A percentile compares a stretch with the other conserved stretches of the same genome.
Conservation (phyloP, 2,888 invertebrate species). For the Thera britannica region DNA sequence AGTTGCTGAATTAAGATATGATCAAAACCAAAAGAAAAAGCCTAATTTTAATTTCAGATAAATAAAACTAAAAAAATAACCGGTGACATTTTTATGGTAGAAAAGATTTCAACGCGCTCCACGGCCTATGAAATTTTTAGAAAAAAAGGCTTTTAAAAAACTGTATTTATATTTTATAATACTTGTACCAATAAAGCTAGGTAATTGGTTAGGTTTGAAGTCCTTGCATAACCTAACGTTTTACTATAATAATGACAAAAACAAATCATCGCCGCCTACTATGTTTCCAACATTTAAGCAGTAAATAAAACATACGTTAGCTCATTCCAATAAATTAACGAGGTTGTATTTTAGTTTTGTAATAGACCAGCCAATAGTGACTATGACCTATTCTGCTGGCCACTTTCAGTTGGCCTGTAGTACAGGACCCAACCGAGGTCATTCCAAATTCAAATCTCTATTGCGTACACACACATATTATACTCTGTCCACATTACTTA, state of each 20-base stretch:
- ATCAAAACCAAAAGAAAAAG: not conserved
- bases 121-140: conserved; percentile 5
- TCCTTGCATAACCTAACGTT: not conserved
- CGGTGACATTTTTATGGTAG: conserved; percentile 16
- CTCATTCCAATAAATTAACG: conserved; percentile 11
- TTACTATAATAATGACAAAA: not conserved
- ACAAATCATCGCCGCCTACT: conserved; percentile 11
- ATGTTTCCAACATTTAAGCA: conserved; percentile 11
- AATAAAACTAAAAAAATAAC: not conserved
- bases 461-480: conserved; percentile 52
- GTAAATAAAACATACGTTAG: conserved; percentile 17
- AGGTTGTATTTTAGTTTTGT: conserved; percentile 6
- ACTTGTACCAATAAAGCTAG: not conserved
- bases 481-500: conserved; percentile 48
- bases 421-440: conserved; percentile 43
- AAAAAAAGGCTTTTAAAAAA: not conserved
- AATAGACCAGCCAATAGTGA: not conserved
- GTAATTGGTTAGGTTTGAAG: not conserved
- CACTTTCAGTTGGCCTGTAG: conserved; percentile 14
- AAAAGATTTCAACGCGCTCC: conserved; percentile 43
- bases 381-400: not conserved
- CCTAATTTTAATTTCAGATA: not conserved
- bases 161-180: too few species aligned
- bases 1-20: too few species aligned
- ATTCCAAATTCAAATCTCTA: conserved; percentile 55